Evolutionary conservation across 2,888 invertebrate genomes (phyloP), one percentile per base, ranked within the genome.

Genomic region (Antitype chi): DNA sequence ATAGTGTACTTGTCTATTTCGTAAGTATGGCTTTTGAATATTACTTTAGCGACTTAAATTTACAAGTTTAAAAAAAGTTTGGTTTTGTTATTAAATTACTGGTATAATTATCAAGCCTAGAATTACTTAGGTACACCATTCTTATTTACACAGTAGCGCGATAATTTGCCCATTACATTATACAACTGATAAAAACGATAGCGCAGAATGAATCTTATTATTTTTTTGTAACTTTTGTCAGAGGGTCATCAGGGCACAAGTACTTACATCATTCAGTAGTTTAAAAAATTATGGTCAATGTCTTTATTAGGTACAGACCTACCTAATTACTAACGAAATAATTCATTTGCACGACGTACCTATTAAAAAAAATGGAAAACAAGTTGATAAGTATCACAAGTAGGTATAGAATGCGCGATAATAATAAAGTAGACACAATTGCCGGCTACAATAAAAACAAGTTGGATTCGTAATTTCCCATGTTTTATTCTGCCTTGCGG

Each of bases 391-490:
- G 23, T 28, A 47, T 47, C 43, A 47, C 43, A 47, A 47, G 6
- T 63, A 78, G 20, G n/a, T 53, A 74, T 13, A 74, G 49, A 70
- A 74, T n/a, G 59, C 63, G 47, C 28, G 83, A 76, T 82, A 70
- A 60, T 73, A 38, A 6, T 80, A 52, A 13, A 47, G 9, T 59
- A 47, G 32, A 15, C 68, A 69, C 55, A 70, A 71, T n/a, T 62
- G 32, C 63, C 74, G 70, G 55, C n/a, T 71, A 69, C 60, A 57
- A 53, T 72, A 66, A 57, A 66, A 57, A 69, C 67, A 32, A 53
- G 15, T 57, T 43, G 17, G 25, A 66, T 64, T 38, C 11, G 25
- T 59, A 49, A 68, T 62, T 73, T 47, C 47, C 11, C 25, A 32
- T n/a, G 32, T 43, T 64, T 84, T 57, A 28, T 53, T 38, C 49